Conservation (phyloP, 2,113 vertebrate genomes). For the Paramormyrops kingsleyae region DNA sequence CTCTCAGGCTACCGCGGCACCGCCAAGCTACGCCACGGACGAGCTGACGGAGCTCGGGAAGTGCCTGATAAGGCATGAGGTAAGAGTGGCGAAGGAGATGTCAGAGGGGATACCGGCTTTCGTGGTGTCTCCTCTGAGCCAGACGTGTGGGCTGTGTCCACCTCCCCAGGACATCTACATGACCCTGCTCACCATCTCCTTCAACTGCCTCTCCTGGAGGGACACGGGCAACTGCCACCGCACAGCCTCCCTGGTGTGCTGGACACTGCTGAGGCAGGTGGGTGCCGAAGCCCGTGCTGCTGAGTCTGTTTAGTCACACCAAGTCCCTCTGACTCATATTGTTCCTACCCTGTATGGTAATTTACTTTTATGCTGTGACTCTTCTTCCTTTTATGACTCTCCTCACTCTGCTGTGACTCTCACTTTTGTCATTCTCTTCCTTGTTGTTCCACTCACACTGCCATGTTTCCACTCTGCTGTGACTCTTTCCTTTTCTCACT, state of each 20-base stretch:
- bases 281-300: constrained; percentile 3
- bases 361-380: not conserved
- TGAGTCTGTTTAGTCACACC: not conserved
- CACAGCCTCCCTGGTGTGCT: constrained; percentile 83
- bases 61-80: constrained; percentile 83
- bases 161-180: constrained; percentile 76
- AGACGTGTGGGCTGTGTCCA: not conserved
- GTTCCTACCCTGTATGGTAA: not conserved
- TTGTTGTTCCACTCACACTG: too few relatives aligned
- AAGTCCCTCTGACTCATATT: not conserved
- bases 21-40: constrained; percentile 42
- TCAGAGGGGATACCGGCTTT: not conserved
- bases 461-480: too few relatives aligned
- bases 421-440: not conserved
- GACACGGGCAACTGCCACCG: constrained; percentile 87
- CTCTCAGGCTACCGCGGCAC: constrained; percentile 46
- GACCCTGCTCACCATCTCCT: constrained; percentile 77
- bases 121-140: not conserved
- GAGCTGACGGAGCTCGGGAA: constrained; percentile 90
- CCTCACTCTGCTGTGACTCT: not conserved
- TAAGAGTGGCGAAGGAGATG: constrained; percentile 31
- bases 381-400: not conserved
- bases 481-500: too few relatives aligned
- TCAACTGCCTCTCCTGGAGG: constrained; percentile 85
- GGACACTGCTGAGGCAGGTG: constrained; percentile 89